A percentile compares a stretch with the other conserved stretches of the same genome.
These are phyloP conservation scores for Chrysomallon squamiferum DNA, from an alignment of 1,140 invertebrate species.

Conservation along the genomic window DNA sequence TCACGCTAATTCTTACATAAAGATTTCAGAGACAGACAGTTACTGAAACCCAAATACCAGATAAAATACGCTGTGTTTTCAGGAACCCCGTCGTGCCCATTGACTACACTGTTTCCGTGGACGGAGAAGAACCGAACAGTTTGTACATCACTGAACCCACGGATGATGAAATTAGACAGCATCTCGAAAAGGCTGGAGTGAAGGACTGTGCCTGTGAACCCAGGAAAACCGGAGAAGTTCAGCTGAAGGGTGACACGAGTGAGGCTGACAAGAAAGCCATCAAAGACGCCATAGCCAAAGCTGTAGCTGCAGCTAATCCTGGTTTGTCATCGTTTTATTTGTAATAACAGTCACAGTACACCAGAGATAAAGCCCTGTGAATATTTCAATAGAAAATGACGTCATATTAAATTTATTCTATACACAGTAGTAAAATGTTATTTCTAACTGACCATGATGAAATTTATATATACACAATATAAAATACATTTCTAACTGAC, in stretches of 20 bases:
- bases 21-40: too few relatives aligned
- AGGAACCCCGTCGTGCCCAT: neutral
- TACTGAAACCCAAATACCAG: too few relatives aligned
- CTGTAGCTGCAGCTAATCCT: neutral
- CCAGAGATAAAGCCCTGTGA: too few relatives aligned
- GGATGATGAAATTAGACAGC: neutral
- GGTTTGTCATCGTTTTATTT: too few relatives aligned
- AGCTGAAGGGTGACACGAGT: neutral
- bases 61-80: neutral
- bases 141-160: neutral
- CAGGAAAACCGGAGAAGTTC: neutral
- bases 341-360: too few relatives aligned
- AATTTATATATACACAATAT: too few relatives aligned
- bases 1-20: too few relatives aligned
- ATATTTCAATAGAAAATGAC: too few relatives aligned
- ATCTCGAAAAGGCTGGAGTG: neutral
- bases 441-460: too few relatives aligned
- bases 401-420: too few relatives aligned
- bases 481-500: too few relatives aligned
- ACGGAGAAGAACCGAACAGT: neutral
- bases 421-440: too few relatives aligned
- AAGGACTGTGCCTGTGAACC: neutral
- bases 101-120: slow-evolving; percentile 1
- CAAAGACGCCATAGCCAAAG: neutral
- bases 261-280: neutral